Evolutionary conservation across 2,113 vertebrate genomes (phyloP).

Genomic region (Daphoenositta chrysoptera): DNA sequence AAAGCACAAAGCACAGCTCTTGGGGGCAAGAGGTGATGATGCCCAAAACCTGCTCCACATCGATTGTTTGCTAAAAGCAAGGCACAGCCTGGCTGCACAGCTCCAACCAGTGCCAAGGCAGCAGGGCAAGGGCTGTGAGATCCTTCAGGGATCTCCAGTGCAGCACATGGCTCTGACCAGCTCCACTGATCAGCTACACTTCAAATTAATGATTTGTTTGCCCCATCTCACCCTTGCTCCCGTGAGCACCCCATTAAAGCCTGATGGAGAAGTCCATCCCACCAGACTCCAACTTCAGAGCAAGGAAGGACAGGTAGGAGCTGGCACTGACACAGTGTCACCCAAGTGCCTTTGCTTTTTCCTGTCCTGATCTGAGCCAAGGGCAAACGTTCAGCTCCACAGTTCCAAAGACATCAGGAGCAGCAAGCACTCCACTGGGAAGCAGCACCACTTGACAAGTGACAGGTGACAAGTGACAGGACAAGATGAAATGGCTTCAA

Average conservation of each 20-base stretch:
- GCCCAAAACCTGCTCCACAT: neutral
- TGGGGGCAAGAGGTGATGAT: neutral
- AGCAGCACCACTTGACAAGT: neutral
- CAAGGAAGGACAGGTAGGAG: neutral
- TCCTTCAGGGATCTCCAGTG: neutral
- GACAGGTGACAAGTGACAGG: neutral
- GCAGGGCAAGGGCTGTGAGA: rapidly evolving
- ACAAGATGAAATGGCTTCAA: neutral
- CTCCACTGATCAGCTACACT: neutral
- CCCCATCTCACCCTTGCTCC: neutral
- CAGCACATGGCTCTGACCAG: neutral
- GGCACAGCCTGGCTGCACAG: neutral
- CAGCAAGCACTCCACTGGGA: neutral
- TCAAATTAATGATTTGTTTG: neutral
- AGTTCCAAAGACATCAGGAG: neutral
- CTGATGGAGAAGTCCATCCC: neutral
- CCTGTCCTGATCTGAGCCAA: neutral
- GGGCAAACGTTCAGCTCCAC: rapidly evolving
- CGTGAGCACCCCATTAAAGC: neutral
- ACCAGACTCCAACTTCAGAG: neutral
- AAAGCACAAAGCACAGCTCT: neutral
- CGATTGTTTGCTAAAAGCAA: neutral
- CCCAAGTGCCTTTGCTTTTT: neutral
- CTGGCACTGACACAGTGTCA: neutral
- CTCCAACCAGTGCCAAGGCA: neutral